Evolutionary conservation across 2,113 vertebrate genomes (phyloP).

Genomic region (Petrocephalus microphthalmus): DNA sequence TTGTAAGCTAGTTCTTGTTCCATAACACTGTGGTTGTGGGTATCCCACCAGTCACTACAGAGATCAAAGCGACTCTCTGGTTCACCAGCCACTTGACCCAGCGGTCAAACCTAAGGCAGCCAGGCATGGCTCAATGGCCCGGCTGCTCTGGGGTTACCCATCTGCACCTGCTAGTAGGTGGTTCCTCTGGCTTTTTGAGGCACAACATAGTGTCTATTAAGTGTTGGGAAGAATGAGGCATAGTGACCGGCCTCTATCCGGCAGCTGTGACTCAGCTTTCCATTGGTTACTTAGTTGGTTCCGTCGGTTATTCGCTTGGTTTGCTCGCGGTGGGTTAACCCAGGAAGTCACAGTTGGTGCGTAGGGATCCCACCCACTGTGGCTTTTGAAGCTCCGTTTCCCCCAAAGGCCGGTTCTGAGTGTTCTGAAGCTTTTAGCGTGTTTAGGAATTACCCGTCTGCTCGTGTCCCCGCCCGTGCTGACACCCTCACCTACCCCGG

Average conservation of each 20-base stretch:
- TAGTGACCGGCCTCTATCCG: background rate
- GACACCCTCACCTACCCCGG: background rate
- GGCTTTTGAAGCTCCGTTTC: background rate
- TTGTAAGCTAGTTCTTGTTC: background rate
- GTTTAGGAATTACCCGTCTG: background rate
- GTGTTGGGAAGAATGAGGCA: background rate
- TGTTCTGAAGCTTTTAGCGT: background rate
- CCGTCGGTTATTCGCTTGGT: background rate
- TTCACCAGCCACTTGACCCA: background rate
- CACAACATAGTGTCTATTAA: background rate
- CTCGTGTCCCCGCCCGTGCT: background rate
- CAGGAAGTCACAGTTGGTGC: background rate
- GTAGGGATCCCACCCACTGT: background rate
- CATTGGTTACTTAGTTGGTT: background rate
- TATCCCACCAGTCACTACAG: background rate
- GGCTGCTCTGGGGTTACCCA: background rate
- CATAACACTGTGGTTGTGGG: background rate
- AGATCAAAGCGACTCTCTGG: background rate
- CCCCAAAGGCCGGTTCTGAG: background rate
- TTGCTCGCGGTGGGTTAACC: background rate
- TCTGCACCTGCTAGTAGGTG: background rate
- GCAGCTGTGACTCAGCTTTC: background rate
- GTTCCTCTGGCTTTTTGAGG: background rate
- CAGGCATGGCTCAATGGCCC: background rate
- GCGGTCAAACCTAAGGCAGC: background rate